Evolutionary conservation across 2,797 vertebrate genomes (phyloP).

Genomic region (Tangara arthus): DNA sequence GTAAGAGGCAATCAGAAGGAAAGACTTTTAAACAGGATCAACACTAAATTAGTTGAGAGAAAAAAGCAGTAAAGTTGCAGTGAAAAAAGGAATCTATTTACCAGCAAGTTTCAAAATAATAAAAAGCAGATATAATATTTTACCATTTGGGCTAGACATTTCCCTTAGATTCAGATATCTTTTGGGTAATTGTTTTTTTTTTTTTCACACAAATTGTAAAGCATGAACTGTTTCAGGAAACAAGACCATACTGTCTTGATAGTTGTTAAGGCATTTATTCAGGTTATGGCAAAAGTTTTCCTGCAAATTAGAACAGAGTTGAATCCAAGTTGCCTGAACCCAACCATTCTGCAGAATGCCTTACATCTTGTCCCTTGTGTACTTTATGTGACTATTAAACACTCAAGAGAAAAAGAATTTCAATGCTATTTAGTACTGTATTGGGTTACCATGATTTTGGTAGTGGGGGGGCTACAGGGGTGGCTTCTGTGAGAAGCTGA

Average conservation of each 20-base stretch:
- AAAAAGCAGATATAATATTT: not conserved
- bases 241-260: not conserved
- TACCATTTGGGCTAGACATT: not conserved
- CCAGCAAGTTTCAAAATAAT: not conserved
- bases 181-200: not conserved
- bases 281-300: not conserved
- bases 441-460: not conserved
- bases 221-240: not conserved
- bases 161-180: not conserved
- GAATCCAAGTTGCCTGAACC: not conserved
- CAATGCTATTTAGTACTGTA: not conserved
- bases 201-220: not conserved
- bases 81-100: not conserved
- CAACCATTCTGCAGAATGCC: not conserved
- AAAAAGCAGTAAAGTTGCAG: not conserved
- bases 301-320: not conserved
- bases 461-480: fast-evolving
- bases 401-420: not conserved
- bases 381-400: not conserved
- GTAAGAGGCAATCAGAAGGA: not conserved
- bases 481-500: not conserved
- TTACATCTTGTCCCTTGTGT: not conserved
- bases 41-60: constrained; percentile 14
- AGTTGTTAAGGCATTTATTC: not conserved
- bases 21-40: constrained; percentile 33